Conservation (phyloP, 2,888 invertebrate genomes). For the Epsilonema sp. region DNA sequence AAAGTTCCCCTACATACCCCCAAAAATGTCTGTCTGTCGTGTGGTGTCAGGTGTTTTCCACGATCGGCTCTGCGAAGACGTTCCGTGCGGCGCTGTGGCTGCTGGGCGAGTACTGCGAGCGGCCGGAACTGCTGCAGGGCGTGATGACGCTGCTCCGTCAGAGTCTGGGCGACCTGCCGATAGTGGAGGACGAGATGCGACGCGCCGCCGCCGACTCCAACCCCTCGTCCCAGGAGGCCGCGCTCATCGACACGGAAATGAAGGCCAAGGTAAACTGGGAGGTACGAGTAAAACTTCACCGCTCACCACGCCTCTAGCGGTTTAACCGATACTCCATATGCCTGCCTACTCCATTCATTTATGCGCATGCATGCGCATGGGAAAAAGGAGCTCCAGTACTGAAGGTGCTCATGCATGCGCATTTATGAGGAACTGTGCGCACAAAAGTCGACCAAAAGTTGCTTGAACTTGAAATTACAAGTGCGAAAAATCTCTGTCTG, state of each 20-base stretch:
- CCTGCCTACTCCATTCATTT: too few species aligned
- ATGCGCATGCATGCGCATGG: too few species aligned
- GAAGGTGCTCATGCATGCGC: too few species aligned
- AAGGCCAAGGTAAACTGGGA: conserved; percentile 4
- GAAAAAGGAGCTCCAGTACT: too few species aligned
- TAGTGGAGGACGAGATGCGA: conserved; percentile 44
- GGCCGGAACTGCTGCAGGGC: conserved; percentile 49
- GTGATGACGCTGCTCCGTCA: conserved; percentile 16
- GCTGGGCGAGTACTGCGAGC: conserved; percentile 77
- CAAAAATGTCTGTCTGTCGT: too few species aligned
- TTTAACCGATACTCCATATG: too few species aligned
- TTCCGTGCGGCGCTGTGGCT: conserved; percentile 91
- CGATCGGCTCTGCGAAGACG: conserved; percentile 71
- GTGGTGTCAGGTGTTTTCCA: conserved; percentile 57
- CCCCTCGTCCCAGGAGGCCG: conserved; percentile 11
- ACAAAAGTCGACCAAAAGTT: too few species aligned
- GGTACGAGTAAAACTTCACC: too few species aligned
- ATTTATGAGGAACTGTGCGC: too few species aligned
- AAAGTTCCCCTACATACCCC: neutral
- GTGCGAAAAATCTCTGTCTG: too few species aligned
- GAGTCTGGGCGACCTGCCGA: conserved; percentile 36
- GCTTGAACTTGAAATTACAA: too few species aligned
- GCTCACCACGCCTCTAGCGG: too few species aligned
- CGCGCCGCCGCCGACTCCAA: conserved; percentile 45
- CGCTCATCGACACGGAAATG: conserved; percentile 13